Evolutionary conservation across 2,888 invertebrate genomes (phyloP).

Genomic region (Lasius platythorax): DNA sequence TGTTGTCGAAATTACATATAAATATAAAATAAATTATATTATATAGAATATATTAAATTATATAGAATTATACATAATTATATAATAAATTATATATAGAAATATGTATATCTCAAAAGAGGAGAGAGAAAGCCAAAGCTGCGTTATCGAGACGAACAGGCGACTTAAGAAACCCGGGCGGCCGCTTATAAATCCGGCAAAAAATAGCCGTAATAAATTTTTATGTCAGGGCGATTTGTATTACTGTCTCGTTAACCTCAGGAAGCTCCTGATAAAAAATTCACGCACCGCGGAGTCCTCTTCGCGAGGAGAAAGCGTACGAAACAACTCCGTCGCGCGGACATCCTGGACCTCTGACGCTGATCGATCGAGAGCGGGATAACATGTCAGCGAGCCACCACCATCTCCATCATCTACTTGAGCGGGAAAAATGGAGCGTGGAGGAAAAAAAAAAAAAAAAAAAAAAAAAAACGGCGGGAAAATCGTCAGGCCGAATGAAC

Average conservation of each 20-base stretch:
- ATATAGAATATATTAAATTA: no score
- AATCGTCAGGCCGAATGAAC: slow-evolving; percentile 2
- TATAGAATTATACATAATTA: no score
- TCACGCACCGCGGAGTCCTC: slow-evolving; percentile 21
- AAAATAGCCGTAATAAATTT: slow-evolving; percentile 47
- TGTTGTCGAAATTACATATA: background rate
- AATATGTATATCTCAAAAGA: background rate
- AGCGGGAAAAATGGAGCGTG: slow-evolving; percentile 27
- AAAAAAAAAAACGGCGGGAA: slow-evolving; percentile 59
- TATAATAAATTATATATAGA: background rate
- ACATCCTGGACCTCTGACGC: background rate
- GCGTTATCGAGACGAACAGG: background rate
- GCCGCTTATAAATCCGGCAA: slow-evolving; percentile 20
- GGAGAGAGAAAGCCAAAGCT: background rate
- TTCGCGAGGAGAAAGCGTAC: slow-evolving; percentile 22
- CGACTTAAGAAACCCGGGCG: background rate
- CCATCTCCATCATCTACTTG: slow-evolving; percentile 16
- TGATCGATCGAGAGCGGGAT: slow-evolving; percentile 8
- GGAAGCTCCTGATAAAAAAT: slow-evolving; percentile 30
- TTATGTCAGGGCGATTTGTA: slow-evolving; percentile 34
- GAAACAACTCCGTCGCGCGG: slow-evolving; percentile 1
- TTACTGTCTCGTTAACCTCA: slow-evolving; percentile 27
- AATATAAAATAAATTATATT: no score
- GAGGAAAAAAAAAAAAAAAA: background rate
- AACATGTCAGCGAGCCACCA: background rate